Base-by-base conservation (phyloP, 2,113 vertebrate species). In the Maylandia zebra region DNA sequence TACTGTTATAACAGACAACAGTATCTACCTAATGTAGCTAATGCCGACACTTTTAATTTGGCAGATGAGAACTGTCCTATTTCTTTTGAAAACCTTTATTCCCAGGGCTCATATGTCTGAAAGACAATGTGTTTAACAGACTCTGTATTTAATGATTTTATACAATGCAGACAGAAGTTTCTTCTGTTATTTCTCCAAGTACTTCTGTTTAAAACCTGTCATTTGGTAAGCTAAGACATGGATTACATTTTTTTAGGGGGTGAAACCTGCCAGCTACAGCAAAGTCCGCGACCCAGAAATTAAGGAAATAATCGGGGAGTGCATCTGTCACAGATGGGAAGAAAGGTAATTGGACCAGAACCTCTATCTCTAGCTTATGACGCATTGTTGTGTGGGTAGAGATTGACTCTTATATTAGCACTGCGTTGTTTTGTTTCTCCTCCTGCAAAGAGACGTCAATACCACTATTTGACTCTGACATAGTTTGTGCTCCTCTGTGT, bases 241-340 rank as follows among this genome's bases (percentile, higher is more conserved):
- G 10, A 78, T n/a, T 82, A 30, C 1, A 69, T 38, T 86, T 64
- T 91, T 90, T 43, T 81, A 99, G 98, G 99, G 99, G 76, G 98
- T 99, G 93, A 99, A 99, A 94, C 99, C 99, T 80, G 99, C 98
- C 92, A 99, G 99, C 94, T 99, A 97, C 94, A 96, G 97, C 90
- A 99, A 99, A 95, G 98, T 99, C 85, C 97, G 97, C 1, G 98
- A 98, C 89, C 99, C 98, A 55, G 99, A 99, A 96, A 98, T 99
- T 82, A 99, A 99, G 91, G 99, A 99, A 94, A 99, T 99, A 94
- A 99, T 99, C 81, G 98, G 98, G 5, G 99, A 99, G 91, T 99
- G 99, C 84, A 99, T 99, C 96, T 98, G 98, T 95, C 98, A 99
- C 96, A 97, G 97, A 88, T 97, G 98, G 95, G 98, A 99, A 91